Conservation (phyloP, 2,888 invertebrate genomes). For the Trissolcus japonicus region DNA sequence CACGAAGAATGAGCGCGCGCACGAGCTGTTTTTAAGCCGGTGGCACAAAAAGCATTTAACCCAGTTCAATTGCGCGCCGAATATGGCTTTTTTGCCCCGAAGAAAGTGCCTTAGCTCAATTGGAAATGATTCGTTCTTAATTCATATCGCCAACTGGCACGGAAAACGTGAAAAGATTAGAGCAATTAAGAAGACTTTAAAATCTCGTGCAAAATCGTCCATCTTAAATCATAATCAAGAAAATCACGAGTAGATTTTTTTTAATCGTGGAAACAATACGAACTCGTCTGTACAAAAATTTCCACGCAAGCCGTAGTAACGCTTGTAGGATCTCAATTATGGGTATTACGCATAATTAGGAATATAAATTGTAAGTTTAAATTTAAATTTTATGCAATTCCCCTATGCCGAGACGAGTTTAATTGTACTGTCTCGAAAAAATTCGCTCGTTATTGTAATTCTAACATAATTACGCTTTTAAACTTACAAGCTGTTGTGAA, state of each 20-base stretch:
- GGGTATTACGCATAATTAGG: no score
- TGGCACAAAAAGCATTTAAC: slow-evolving; percentile 10
- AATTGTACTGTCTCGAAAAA: neutral
- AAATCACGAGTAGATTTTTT: no score
- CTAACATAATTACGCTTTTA: no score
- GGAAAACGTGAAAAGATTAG: slow-evolving; percentile 30
- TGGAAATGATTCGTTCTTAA: slow-evolving; percentile 37
- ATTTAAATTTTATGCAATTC: no score
- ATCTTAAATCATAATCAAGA: slow-evolving; percentile 26
- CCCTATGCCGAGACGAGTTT: no score
- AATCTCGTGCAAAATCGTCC: slow-evolving; percentile 6
- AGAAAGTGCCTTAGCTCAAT: slow-evolving; percentile 19
- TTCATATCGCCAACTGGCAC: slow-evolving; percentile 8
- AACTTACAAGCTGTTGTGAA: no score
- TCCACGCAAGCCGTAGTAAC: no score
- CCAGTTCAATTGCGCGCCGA: slow-evolving; percentile 13
- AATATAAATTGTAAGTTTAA: no score
- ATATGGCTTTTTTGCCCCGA: slow-evolving; percentile 9
- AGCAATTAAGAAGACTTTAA: slow-evolving; percentile 35
- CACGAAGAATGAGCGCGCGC: slow-evolving; percentile 2
- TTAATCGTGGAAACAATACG: no score
- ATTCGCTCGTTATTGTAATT: no score
- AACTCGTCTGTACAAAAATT: no score
- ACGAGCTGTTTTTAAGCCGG: slow-evolving; percentile 5
- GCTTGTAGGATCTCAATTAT: no score